These are phyloP conservation scores for Eristalinus sepulchralis DNA, from an alignment of 2,888 invertebrate species.

Conservation along the genomic window DNA sequence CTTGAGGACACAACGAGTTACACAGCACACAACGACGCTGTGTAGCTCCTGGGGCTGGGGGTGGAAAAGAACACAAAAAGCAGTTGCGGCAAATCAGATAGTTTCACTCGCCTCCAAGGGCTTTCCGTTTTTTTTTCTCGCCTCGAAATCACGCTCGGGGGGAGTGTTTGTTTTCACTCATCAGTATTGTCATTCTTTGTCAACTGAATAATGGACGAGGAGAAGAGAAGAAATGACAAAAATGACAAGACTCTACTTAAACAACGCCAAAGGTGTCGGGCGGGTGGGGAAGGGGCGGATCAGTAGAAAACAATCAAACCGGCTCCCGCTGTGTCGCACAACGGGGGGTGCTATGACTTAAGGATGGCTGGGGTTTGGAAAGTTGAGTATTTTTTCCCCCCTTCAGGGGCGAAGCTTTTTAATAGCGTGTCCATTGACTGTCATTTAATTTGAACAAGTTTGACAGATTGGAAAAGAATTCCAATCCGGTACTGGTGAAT, in stretches of 20 bases:
- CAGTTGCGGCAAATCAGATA: conserved; percentile 35
- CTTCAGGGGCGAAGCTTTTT: too few species aligned
- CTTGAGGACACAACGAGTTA: conserved; percentile 56
- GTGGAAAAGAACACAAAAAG: background rate
- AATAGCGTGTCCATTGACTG: background rate
- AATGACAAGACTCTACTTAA: background rate
- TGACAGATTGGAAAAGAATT: background rate
- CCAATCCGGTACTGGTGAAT: too few species aligned
- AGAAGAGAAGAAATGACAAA: background rate
- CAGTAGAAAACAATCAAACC: background rate
- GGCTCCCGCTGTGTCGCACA: background rate
- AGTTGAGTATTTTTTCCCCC: background rate
- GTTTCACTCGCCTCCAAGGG: conserved; percentile 19
- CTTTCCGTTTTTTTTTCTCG: conserved; percentile 14
- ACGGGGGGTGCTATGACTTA: background rate
- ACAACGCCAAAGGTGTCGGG: background rate
- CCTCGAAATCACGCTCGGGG: conserved; percentile 27
- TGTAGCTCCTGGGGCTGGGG: too few species aligned
- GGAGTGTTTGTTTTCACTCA: conserved; percentile 34
- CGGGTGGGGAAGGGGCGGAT: too few species aligned
- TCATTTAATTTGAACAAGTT: background rate
- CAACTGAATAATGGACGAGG: conserved; percentile 38
- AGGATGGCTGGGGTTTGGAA: background rate
- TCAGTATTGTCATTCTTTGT: conserved; percentile 39
- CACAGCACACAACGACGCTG: too few species aligned